Percentiles rank a stretch among this genome's conserved stretches.
Conservation (phyloP, 2,113 vertebrate species). For the Casuarius casuarius region DNA sequence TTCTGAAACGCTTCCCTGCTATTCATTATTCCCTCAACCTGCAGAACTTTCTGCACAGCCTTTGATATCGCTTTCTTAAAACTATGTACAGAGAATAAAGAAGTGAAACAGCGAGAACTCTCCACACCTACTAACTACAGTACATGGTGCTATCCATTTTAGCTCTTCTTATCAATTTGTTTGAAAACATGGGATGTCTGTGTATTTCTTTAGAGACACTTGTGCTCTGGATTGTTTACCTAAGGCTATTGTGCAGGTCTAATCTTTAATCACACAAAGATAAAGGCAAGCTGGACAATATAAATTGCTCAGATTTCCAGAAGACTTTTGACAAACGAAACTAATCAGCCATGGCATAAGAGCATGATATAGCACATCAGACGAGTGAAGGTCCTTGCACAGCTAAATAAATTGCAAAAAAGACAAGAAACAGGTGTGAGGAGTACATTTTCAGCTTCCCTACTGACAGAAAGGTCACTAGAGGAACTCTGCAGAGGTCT, state of each 20-base stretch:
- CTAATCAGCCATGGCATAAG: accelerated
- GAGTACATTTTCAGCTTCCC: not conserved
- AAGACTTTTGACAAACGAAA: not conserved
- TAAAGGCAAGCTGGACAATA: not conserved
- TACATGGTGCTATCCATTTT: not conserved
- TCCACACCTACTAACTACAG: not conserved
- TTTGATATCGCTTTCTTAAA: not conserved
- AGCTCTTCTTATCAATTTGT: not conserved
- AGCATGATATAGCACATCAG: not conserved
- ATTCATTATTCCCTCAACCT: not conserved
- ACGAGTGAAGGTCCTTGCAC: not conserved
- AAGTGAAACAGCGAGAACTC: not conserved
- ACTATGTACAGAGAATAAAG: not conserved
- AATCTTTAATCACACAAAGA: not conserved
- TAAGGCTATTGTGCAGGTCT: not conserved
- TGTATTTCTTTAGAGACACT: not conserved
- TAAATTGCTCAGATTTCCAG: not conserved
- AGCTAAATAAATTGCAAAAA: not conserved
- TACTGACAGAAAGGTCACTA: not conserved
- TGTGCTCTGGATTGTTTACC: not conserved
- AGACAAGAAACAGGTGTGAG: not conserved
- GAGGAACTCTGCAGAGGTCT: not conserved
- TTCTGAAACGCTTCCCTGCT: not conserved
- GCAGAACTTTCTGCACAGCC: not conserved
- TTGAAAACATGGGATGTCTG: not conserved